Percentiles rank a stretch among this genome's conserved stretches.
Conservation (phyloP, 2,888 invertebrate species). For the Ganaspis brasiliensis region DNA sequence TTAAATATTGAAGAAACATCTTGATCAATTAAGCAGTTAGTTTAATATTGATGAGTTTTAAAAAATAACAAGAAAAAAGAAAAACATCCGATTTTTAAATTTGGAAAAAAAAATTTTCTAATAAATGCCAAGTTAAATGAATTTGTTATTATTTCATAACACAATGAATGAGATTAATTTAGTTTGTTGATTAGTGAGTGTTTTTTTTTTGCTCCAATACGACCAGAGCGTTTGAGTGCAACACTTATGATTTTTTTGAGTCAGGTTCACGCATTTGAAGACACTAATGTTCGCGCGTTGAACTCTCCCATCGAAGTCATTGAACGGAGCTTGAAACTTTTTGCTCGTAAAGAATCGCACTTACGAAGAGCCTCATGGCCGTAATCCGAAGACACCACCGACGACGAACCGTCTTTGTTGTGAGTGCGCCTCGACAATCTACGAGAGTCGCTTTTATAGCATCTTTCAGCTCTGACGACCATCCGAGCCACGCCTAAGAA, state of each 20-base stretch:
- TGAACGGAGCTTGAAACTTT: constrained; percentile 21
- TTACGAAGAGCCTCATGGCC: constrained; percentile 67
- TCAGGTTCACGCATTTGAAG: background rate
- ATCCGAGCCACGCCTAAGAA: constrained; percentile 34
- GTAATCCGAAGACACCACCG: constrained; percentile 57
- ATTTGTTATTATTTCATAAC: too few species aligned
- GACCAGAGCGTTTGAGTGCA: background rate
- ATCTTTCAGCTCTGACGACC: constrained; percentile 53
- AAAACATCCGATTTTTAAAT: too few species aligned
- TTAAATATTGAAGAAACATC: too few species aligned
- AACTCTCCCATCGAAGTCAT: constrained; percentile 30
- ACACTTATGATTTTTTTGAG: background rate
- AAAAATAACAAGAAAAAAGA: too few species aligned
- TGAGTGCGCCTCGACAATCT: constrained; percentile 64
- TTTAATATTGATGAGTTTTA: too few species aligned
- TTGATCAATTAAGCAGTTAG: too few species aligned
- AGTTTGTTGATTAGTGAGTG: too few species aligned
- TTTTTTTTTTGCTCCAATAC: constrained; percentile 9
- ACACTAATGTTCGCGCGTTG: constrained; percentile 37
- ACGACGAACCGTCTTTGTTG: constrained; percentile 63
- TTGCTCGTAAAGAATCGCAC: constrained; percentile 54
- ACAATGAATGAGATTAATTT: too few species aligned
- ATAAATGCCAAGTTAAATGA: too few species aligned
- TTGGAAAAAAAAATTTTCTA: too few species aligned
- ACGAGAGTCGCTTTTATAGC: constrained; percentile 68